Conservation (phyloP, 2,113 vertebrate genomes). For the Nematolebias whitei region DNA sequence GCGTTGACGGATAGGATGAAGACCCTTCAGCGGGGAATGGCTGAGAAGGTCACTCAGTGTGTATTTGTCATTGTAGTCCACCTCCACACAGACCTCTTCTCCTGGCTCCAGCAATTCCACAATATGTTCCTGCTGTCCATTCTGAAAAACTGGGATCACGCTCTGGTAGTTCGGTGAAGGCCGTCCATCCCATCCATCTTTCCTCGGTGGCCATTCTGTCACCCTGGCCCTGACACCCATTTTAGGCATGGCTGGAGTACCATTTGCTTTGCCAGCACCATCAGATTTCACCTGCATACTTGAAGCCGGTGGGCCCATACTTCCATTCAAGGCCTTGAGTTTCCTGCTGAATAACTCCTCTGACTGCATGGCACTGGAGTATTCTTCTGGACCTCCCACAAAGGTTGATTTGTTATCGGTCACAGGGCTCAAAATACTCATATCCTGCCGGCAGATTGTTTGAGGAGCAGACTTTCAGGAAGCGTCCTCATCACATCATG, state of each 20-base stretch:
- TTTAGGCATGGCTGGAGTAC: constrained; percentile 92
- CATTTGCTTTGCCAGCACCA: constrained; percentile 85
- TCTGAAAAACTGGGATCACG: constrained; percentile 82
- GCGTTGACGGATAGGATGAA: constrained; percentile 93
- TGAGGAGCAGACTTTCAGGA: constrained; percentile 65
- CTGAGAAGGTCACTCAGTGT: constrained; percentile 86
- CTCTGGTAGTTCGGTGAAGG: constrained; percentile 84
- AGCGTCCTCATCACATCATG: constrained; percentile 76
- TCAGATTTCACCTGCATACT: constrained; percentile 82
- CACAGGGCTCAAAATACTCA: constrained; percentile 85
- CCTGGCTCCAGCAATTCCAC: constrained; percentile 78
- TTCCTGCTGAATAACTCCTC: constrained; percentile 94
- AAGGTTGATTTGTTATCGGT: constrained; percentile 84
- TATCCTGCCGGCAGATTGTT: constrained; percentile 76
- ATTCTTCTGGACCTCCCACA: constrained; percentile 82
- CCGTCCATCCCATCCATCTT: constrained; percentile 89
- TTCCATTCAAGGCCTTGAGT: constrained; percentile 90
- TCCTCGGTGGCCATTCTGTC: constrained; percentile 95
- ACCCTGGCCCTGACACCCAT: constrained; percentile 96
- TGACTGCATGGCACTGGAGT: constrained; percentile 89
- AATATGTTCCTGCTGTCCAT: constrained; percentile 86
- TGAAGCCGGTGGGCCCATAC: constrained; percentile 86
- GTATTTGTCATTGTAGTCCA: constrained; percentile 87
- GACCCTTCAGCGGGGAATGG: constrained; percentile 87
- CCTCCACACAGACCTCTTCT: constrained; percentile 70